Evolutionary conservation across 2,113 vertebrate species (phyloP), one percentile per base, ranked within the genome.

Genomic region (Todiramphus saurophagus): DNA sequence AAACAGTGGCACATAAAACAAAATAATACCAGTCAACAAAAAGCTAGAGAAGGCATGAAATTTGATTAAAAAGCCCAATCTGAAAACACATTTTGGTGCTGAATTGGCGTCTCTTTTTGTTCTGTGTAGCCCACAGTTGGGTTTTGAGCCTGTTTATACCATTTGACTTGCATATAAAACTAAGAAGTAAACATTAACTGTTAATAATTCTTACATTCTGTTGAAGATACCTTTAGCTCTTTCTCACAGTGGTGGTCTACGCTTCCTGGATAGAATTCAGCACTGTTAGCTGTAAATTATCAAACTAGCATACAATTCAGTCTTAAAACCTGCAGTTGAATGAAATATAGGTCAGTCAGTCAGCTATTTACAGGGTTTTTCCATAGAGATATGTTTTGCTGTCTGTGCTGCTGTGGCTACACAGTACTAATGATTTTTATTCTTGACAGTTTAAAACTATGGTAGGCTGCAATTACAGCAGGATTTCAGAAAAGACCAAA

Each of bases 91-190:
- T 4, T 51, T 50, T 53, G 35, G 11, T 7, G 60, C 3, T 39
- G 14, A 67, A 48, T 15, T 56, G 24, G 7, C 13, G 37, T 75
- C 8, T 30, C 7, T 83, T 78, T 72, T 23, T 20, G 62, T 60
- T 66, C 27, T 35, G 5, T 39, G 16, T 11, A 51, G 51, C 43
- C n/a, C 20, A 43, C 0, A 0, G 27, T 10, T 72, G 11, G 18
- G 4, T 44, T 95, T 73, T 84, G 33, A 51, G 35, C 28, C 51
- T 51, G 18, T 23, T 6, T 59, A 23, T 25, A 33, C 15, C 17
- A 39, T 73, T 43, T 89, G 41, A 51, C 74, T 89, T 85, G 37
- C 14, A 62, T 58, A 58, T 41, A 43, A 84, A 74, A 60, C 5
- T 33, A 33, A 74, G 31, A 59, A 87, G 23, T 28, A 56, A 82